These are phyloP conservation scores for Oncorhynchus keta DNA, from an alignment of 2,113 vertebrate species.

Conservation along the genomic window DNA sequence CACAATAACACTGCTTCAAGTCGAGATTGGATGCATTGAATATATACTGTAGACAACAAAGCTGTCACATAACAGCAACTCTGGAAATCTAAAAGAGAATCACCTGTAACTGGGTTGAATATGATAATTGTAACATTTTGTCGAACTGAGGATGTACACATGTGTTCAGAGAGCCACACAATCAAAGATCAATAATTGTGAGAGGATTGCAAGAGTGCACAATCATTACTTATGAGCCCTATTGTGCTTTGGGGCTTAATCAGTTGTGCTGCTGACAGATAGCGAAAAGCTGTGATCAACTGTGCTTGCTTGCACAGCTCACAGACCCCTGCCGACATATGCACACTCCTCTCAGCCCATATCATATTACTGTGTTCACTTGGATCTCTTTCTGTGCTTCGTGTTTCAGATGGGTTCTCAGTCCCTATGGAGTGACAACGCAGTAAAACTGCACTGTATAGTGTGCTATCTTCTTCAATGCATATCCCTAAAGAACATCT, in stretches of 20 bases:
- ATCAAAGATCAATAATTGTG: slow-evolving; percentile 79
- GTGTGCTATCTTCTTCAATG: slow-evolving; percentile 57
- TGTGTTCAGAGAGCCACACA: slow-evolving; percentile 69
- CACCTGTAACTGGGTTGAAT: slow-evolving; percentile 37
- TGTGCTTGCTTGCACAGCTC: slow-evolving; percentile 26
- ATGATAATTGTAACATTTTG: slow-evolving; percentile 50
- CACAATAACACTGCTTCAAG: background rate
- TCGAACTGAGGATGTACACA: slow-evolving; percentile 65
- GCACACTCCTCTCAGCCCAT: slow-evolving; percentile 40
- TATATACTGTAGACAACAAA: background rate
- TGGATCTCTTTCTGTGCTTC: slow-evolving; percentile 63
- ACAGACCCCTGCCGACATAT: slow-evolving; percentile 47
- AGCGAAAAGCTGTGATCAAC: slow-evolving; percentile 44
- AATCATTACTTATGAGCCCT: slow-evolving; percentile 77
- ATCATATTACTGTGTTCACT: slow-evolving; percentile 72
- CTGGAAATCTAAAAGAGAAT: slow-evolving; percentile 1
- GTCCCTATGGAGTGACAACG: slow-evolving; percentile 65
- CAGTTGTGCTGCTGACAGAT: slow-evolving; percentile 69
- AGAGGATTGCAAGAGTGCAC: slow-evolving; percentile 77
- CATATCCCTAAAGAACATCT: slow-evolving; percentile 69
- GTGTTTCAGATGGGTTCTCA: slow-evolving; percentile 64
- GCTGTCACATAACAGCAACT: background rate
- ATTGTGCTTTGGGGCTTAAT: slow-evolving; percentile 76
- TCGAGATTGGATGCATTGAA: background rate
- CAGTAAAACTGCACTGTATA: slow-evolving; percentile 65